Percentiles rank a stretch among this genome's conserved stretches.
These are phyloP conservation scores for Gambelia wislizenii DNA, from an alignment of 2,797 vertebrate genomes.

Conservation along the genomic window DNA sequence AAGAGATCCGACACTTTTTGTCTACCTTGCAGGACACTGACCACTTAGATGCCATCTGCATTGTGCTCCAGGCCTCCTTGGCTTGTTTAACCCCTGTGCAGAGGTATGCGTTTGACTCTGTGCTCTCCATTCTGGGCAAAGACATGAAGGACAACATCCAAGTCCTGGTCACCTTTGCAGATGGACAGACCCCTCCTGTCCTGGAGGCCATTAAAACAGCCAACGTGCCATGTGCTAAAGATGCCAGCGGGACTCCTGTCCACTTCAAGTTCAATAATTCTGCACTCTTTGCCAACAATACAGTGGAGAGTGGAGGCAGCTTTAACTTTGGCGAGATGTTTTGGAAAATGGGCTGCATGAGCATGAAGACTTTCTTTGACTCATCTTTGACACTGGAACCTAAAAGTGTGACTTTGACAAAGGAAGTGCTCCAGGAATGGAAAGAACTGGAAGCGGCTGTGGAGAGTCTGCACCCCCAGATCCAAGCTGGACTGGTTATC, in stretches of 20 bases:
- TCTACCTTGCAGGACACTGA: neutral
- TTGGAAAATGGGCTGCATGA: constrained; percentile 31
- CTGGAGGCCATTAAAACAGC: constrained; percentile 19
- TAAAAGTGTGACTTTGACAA: neutral
- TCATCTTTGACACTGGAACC: neutral
- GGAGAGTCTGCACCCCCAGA: constrained; percentile 9
- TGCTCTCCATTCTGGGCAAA: constrained; percentile 51
- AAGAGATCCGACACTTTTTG: constrained; percentile 30
- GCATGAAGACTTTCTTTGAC: constrained; percentile 30
- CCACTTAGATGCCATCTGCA: constrained; percentile 35
- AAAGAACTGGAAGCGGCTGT: neutral
- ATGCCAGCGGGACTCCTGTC: neutral
- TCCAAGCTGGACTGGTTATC: neutral
- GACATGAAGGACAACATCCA: constrained; percentile 41
- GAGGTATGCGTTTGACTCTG: constrained; percentile 17
- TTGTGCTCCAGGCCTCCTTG: constrained; percentile 36
- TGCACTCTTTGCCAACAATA: neutral
- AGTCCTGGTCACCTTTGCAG: constrained; percentile 35
- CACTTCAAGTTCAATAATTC: constrained; percentile 49
- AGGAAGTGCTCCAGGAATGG: constrained; percentile 34
- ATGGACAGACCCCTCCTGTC: constrained; percentile 21
- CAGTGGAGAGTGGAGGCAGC: neutral
- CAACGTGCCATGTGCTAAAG: constrained; percentile 16
- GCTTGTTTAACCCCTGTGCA: constrained; percentile 31
- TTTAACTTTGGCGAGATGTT: constrained; percentile 18